A percentile compares a stretch with the other conserved stretches of the same genome.
Conservation (phyloP, 2,797 vertebrate genomes). For the Acridotheres tristis region DNA sequence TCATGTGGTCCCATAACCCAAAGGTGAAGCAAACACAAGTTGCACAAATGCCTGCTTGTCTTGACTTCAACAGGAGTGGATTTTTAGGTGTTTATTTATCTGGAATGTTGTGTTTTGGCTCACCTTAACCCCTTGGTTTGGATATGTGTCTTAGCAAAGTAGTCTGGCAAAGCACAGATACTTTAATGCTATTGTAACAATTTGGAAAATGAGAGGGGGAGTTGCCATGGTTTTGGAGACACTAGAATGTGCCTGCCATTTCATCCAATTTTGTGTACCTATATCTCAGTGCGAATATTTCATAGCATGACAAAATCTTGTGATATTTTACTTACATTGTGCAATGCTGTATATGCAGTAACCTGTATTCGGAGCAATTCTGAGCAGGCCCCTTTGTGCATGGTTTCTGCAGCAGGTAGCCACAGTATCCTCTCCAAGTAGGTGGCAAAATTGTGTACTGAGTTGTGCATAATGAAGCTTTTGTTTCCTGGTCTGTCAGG, state of each 20-base stretch:
- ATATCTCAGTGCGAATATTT: neutral
- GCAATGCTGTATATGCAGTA: neutral
- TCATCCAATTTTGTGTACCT: neutral
- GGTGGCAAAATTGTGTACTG: constrained; percentile 61
- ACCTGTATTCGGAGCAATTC: neutral
- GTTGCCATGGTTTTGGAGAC: fast-evolving
- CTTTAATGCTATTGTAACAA: neutral
- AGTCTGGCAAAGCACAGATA: neutral
- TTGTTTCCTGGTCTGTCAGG: constrained; percentile 46
- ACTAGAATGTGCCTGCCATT: neutral
- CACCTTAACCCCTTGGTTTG: constrained; percentile 43
- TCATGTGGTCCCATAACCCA: constrained; percentile 46
- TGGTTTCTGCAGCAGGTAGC: constrained; percentile 7
- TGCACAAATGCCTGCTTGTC: constrained; percentile 67
- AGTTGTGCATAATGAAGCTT: constrained; percentile 56
- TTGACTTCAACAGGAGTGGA: neutral
- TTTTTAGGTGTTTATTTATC: constrained; percentile 57
- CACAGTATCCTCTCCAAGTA: constrained; percentile 26
- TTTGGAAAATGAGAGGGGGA: neutral
- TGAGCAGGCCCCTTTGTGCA: neutral
- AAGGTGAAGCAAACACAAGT: constrained; percentile 65
- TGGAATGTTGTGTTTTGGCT: constrained; percentile 47
- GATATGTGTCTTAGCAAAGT: neutral
- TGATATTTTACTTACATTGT: neutral
- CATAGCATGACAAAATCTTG: neutral